Percentiles rank a stretch among this genome's conserved stretches.
These are phyloP conservation scores for Vandiemenella viatica DNA, from an alignment of 2,888 invertebrate genomes.

Conservation along the genomic window DNA sequence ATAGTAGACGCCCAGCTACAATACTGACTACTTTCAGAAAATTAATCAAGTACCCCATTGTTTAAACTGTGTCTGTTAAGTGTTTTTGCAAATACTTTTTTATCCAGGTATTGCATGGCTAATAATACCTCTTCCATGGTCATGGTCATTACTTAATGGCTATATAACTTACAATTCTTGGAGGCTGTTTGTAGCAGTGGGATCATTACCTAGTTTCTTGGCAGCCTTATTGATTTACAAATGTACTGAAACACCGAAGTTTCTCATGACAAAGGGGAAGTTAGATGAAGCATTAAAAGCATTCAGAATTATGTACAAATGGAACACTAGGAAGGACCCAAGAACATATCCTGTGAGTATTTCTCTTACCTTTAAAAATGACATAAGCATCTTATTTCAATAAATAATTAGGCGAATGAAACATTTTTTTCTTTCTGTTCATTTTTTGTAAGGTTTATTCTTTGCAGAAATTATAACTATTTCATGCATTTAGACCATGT, in stretches of 20 bases:
- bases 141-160: conserved; percentile 30
- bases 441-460: too few species aligned
- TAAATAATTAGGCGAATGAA: too few species aligned
- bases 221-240: conserved; percentile 44
- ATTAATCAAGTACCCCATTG: too few species aligned
- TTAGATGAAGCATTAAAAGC: conserved; percentile 48
- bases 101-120: conserved; percentile 58
- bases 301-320: conserved; percentile 44
- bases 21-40: too few species aligned
- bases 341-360: conserved; percentile 50
- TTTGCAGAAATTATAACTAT: too few species aligned
- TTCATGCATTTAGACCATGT: too few species aligned
- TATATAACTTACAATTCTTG: conserved; percentile 29
- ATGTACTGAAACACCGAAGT: conserved; percentile 63
- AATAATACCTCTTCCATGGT: conserved; percentile 46
- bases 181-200: conserved; percentile 31
- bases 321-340: conserved; percentile 46
- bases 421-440: too few species aligned
- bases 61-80: too few species aligned
- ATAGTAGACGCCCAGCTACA: too few species aligned
- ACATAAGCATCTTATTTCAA: too few species aligned
- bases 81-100: too few species aligned
- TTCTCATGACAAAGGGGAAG: conserved; percentile 51
- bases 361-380: too few species aligned
- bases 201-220: conserved; percentile 48